These are phyloP conservation scores for Actinernus sp. DNA, from an alignment of 92 coral and sea anemone genomes.

Conservation along the genomic window DNA sequence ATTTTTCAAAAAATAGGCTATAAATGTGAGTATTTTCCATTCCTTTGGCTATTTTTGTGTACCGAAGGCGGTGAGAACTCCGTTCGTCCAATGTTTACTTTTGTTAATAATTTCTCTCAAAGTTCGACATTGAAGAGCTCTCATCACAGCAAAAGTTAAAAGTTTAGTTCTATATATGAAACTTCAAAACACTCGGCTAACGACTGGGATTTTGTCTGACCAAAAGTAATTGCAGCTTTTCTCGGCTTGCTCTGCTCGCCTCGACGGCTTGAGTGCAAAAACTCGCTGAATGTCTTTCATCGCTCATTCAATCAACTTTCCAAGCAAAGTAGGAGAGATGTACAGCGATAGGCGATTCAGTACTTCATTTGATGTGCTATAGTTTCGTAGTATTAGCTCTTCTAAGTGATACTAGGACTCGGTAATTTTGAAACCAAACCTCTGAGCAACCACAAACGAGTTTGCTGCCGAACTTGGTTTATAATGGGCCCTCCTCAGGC, in stretches of 20 bases:
- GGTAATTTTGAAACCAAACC: too few species aligned
- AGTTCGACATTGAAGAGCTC: conserved; percentile 30
- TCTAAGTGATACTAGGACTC: too few species aligned
- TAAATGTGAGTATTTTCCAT: conserved; percentile 6
- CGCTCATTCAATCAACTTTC: background rate
- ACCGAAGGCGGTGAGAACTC: conserved; percentile 85
- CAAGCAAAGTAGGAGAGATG: background rate
- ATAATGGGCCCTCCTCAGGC: too few species aligned
- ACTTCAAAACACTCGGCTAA: background rate
- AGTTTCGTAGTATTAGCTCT: too few species aligned
- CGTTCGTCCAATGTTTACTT: conserved; percentile 88
- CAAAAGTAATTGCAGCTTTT: background rate
- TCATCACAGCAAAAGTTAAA: conserved; percentile 23
- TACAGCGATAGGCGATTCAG: too few species aligned
- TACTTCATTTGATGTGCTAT: too few species aligned
- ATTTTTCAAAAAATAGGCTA: background rate
- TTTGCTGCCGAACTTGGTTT: too few species aligned
- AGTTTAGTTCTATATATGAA: background rate
- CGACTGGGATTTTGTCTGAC: background rate
- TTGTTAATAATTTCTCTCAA: conserved; percentile 43
- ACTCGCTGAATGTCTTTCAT: background rate
- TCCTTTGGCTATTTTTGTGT: conserved; percentile 90
- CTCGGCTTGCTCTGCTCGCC: background rate
- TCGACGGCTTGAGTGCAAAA: background rate
- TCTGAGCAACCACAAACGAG: too few species aligned